A percentile compares a stretch with the other conserved stretches of the same genome.
Evolutionary conservation across 2,888 invertebrate genomes (phyloP).

Genomic region (Andrena chrysosceles): DNA sequence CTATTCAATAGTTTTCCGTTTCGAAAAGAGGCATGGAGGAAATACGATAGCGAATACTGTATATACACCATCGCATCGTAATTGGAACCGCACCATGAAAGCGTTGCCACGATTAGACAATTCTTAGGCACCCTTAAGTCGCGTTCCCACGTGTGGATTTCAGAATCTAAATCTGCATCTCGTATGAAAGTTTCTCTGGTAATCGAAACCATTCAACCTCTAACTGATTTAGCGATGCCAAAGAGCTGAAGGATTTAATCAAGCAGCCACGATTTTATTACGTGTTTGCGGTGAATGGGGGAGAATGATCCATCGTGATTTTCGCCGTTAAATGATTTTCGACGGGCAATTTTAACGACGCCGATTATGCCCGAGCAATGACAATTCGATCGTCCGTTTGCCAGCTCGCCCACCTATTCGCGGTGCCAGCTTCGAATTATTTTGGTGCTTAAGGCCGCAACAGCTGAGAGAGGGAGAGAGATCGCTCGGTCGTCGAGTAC

Average conservation of each 20-base stretch:
- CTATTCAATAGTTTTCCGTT: neutral
- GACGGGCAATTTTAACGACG: slow-evolving; percentile 39
- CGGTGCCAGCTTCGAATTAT: slow-evolving; percentile 67
- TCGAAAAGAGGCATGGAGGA: no score
- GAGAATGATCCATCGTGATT: neutral
- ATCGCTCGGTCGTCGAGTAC: slow-evolving; percentile 32
- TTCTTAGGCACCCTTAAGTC: neutral
- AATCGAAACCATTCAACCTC: no score
- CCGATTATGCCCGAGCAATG: slow-evolving; percentile 38
- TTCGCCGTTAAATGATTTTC: slow-evolving; percentile 25
- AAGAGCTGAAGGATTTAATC: no score
- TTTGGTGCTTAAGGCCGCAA: slow-evolving; percentile 66
- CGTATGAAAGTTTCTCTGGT: no score
- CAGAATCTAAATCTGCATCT: no score
- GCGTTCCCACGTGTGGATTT: neutral
- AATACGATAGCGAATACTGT: no score
- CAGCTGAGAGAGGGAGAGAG: slow-evolving; percentile 48
- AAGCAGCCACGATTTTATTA: no score
- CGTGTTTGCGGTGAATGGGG: neutral
- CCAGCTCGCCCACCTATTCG: slow-evolving; percentile 57
- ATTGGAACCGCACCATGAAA: neutral
- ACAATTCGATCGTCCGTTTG: slow-evolving; percentile 17
- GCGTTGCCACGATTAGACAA: neutral
- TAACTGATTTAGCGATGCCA: no score
- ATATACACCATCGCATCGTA: no score